These are phyloP conservation scores for Phylloscopus collybita DNA, from an alignment of 2,797 vertebrate species.

Conservation along the genomic window DNA sequence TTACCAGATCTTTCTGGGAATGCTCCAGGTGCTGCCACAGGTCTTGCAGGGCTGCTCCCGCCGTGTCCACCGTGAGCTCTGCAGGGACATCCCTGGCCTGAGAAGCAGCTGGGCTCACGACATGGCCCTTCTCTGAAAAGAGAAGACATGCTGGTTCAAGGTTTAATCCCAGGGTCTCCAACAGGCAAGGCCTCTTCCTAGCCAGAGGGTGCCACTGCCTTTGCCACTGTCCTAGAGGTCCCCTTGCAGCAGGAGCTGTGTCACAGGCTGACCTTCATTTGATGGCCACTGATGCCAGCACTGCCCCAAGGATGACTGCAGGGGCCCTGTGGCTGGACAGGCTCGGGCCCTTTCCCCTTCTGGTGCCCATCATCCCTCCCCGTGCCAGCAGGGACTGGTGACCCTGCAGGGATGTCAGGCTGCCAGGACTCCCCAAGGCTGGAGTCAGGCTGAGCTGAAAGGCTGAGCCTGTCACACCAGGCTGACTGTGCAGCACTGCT, in stretches of 20 bases:
- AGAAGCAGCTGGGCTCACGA: background rate
- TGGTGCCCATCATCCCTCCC: background rate
- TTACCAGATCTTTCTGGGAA: conserved; percentile 69
- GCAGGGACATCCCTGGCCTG: conserved; percentile 23
- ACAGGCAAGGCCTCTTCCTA: background rate
- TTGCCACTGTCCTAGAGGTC: background rate
- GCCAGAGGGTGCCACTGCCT: background rate
- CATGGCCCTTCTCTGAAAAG: conserved; percentile 66
- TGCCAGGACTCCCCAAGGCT: background rate
- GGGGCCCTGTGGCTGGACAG: background rate
- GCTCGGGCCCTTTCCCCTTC: background rate
- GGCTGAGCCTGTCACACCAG: background rate
- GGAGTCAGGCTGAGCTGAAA: background rate
- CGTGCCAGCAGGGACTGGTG: background rate
- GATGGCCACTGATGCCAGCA: background rate
- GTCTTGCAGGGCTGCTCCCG: conserved; percentile 56
- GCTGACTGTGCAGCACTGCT: background rate
- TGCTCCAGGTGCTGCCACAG: conserved; percentile 64
- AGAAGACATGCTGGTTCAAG: conserved; percentile 3
- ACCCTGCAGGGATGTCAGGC: background rate
- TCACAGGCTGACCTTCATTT: background rate
- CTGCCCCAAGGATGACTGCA: background rate
- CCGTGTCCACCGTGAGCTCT: conserved; percentile 57
- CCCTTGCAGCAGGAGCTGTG: fast-evolving
- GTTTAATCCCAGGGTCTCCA: background rate